phyloP scores from a whole-genome alignment of 2,113 vertebrate genomes.

The Oreocharis arfaki region DNA sequence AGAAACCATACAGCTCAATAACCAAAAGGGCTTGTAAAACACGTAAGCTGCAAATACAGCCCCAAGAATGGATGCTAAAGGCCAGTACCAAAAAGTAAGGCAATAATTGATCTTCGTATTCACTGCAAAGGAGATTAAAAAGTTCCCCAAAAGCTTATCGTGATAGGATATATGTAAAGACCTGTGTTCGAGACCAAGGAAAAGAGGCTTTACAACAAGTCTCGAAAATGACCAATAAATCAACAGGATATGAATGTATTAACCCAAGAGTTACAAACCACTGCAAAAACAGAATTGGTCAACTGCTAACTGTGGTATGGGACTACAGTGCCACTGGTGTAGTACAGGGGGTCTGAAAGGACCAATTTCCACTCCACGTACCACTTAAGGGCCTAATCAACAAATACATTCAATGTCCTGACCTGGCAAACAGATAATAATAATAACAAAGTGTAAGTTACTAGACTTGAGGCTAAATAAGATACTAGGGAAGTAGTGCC shows the following conservation, averaged over 20 bases:
- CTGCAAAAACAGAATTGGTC: not conserved
- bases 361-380: not conserved
- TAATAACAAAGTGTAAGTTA: not conserved
- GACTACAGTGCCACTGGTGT: not conserved
- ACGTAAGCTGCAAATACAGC: not conserved
- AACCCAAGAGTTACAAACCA: not conserved
- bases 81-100: not conserved
- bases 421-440: not conserved
- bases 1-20: not conserved
- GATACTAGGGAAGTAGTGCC: not conserved
- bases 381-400: not conserved
- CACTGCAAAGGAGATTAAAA: not conserved
- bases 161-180: not conserved
- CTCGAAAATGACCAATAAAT: not conserved
- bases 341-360: not conserved
- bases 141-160: not conserved
- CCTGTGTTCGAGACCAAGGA: not conserved
- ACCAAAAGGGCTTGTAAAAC: not conserved
- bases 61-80: not conserved
- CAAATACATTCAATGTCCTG: rapidly evolving
- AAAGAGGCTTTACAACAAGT: not conserved
- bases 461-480: not conserved
- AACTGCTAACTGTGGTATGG: not conserved
- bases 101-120: not conserved
- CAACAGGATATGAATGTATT: not conserved